phyloP scores from a whole-genome alignment of 2,888 invertebrate species.

The Ormyrus labotus region DNA sequence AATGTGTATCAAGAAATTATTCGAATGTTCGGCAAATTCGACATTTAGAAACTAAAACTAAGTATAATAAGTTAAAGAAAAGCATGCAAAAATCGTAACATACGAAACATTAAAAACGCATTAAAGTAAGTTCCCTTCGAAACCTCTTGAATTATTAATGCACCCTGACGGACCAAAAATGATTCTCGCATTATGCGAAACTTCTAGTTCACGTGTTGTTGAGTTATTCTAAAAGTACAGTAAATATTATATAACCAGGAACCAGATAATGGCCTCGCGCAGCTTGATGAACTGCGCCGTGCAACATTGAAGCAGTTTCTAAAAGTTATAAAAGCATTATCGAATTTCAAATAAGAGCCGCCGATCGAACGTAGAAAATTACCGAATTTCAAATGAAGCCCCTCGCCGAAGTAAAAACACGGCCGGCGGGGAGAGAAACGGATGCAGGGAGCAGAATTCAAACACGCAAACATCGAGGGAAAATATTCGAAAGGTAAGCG shows the following conservation, averaged over 20 bases:
- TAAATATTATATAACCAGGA: not conserved
- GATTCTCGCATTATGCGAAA: constrained; percentile 2
- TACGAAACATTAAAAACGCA: not conserved
- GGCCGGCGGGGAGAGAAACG: too few species aligned
- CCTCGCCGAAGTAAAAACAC: too few species aligned
- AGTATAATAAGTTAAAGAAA: too few species aligned
- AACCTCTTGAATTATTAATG: constrained; percentile 1
- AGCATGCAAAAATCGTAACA: not conserved
- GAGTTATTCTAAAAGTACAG: not conserved
- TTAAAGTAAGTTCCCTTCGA: not conserved
- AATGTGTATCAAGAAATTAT: too few species aligned
- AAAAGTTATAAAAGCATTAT: not conserved
- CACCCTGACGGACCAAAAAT: not conserved
- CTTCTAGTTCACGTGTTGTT: not conserved
- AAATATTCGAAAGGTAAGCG: too few species aligned
- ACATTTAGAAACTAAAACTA: too few species aligned
- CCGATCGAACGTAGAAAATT: too few species aligned
- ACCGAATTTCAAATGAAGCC: too few species aligned
- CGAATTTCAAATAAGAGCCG: too few species aligned
- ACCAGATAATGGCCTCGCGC: not conserved
- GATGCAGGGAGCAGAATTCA: too few species aligned
- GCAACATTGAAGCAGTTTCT: not conserved
- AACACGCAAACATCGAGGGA: too few species aligned
- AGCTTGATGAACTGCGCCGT: not conserved
- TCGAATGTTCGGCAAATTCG: too few species aligned